phyloP scores from a whole-genome alignment of 1,140 invertebrate genomes.

The Melipona quadrifasciata region DNA sequence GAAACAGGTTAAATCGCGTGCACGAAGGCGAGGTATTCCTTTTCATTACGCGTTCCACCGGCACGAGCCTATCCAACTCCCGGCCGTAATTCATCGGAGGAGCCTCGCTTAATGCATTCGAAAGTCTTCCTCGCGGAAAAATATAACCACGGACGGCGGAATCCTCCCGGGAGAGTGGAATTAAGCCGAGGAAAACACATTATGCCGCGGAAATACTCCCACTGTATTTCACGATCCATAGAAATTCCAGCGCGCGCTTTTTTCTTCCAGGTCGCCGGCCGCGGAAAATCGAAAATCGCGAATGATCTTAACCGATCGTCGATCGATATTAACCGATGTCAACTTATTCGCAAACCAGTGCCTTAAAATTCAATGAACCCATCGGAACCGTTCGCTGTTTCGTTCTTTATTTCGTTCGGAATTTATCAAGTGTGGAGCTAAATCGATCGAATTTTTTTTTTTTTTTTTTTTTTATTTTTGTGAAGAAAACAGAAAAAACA shows the following conservation, averaged over 20 bases:
- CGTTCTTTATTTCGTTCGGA: no score
- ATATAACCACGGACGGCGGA: neutral
- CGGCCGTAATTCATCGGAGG: slow-evolving; percentile 23
- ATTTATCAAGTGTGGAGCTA: neutral
- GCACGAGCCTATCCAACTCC: neutral
- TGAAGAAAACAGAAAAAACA: no score
- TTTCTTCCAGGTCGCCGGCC: neutral
- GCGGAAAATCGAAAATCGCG: neutral
- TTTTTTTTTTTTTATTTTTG: neutral
- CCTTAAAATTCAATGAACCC: neutral
- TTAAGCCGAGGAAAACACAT: slow-evolving; percentile 30
- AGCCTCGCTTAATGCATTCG: slow-evolving; percentile 23
- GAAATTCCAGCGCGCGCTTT: neutral
- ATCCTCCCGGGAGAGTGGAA: neutral
- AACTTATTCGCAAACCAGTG: no score
- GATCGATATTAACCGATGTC: neutral
- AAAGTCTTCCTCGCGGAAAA: neutral
- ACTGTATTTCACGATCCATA: slow-evolving; percentile 1
- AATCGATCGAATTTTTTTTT: neutral
- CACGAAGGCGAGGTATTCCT: neutral
- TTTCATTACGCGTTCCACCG: neutral
- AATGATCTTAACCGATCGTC: neutral
- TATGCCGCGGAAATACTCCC: neutral
- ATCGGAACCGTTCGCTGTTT: neutral
- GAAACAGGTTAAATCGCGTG: neutral